A percentile compares a stretch with the other conserved stretches of the same genome.
These are phyloP conservation scores for Heliconius hewitsoni DNA, from an alignment of 1,140 invertebrate species.

Conservation along the genomic window DNA sequence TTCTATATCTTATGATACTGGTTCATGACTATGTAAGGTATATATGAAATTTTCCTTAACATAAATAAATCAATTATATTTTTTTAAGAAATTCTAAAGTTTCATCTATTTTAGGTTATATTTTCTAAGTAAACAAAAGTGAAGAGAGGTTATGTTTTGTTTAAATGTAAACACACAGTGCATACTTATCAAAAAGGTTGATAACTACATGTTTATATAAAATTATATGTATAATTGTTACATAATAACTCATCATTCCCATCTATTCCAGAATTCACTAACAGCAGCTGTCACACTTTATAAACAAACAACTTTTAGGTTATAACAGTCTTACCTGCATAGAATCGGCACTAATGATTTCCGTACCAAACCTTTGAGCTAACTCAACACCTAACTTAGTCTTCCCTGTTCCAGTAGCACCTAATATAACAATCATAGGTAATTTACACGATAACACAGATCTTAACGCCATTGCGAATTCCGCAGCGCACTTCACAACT, in stretches of 20 bases:
- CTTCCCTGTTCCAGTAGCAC: conserved; percentile 98
- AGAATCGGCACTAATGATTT: conserved; percentile 99
- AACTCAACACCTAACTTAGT: conserved; percentile 97
- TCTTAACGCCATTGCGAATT: conserved; percentile 68
- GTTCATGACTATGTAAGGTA: too few relatives aligned
- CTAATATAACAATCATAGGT: conserved; percentile 94
- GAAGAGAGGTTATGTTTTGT: conserved; percentile 31
- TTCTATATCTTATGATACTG: too few relatives aligned
- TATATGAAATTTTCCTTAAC: too few relatives aligned
- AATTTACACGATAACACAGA: conserved; percentile 72
- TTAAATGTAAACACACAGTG: background rate
- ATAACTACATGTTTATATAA: background rate
- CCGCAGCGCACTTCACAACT: conserved; percentile 65
- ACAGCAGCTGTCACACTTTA: background rate
- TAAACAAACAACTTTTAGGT: conserved; percentile 60
- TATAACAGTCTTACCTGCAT: conserved; percentile 92
- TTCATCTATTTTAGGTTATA: background rate
- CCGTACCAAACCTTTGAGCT: conserved; percentile 92
- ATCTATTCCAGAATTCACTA: background rate
- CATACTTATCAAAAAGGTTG: background rate
- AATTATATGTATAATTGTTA: background rate
- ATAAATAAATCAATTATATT: background rate
- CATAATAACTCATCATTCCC: background rate
- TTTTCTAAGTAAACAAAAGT: background rate
- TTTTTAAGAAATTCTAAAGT: background rate